Base-by-base conservation (phyloP, 2,797 vertebrate genomes). In the Falco biarmicus region DNA sequence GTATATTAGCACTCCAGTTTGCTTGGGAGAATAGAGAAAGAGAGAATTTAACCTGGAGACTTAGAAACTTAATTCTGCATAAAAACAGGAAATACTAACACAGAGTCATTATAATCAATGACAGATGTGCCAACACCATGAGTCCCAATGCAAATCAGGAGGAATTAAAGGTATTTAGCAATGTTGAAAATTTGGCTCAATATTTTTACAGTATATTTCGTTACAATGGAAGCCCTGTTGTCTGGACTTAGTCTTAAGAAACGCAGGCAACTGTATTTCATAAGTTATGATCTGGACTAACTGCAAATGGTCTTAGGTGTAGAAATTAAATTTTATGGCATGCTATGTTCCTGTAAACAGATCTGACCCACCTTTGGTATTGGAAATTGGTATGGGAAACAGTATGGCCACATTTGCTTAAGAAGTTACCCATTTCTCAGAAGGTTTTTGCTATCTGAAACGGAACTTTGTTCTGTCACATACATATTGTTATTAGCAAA, bases 191-290 rank as follows among this genome's bases (percentile, higher is more conserved):
- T 54, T 3, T 0, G 29, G 19, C 32, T 91, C 2, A 2, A 4
- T 61, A 15, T 59, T 84, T 75, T 76, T 73, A 53, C 31, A 53
- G 37, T 15, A 37, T 16, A 15, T 76, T 84, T 53, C 45, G 7
- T 74, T 76, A 17, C 56, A 85, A 5, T 26, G 41, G 29, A 65
- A 65, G 54, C 21, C 28, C 13, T 54, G 10, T 73, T 1, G 0
- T 51, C 34, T 77, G 59, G 29, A 53, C 11, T 80, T 76, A 31
- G 26, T 43, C 65, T 80, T 41, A 78, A 64, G 70, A 75, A 90
- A 61, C 1, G 1, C 0, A 63, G 53, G 34, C 26, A 73, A 43
- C 15, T 6, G 0, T 12, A 37, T 28, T 60, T 59, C 34, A 4
- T 32, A 68, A 89, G 3, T 39, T 66, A 25, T 50, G 20, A 56